Base-by-base conservation (phyloP, 2,113 vertebrate genomes). In the Etia nguti region DNA sequence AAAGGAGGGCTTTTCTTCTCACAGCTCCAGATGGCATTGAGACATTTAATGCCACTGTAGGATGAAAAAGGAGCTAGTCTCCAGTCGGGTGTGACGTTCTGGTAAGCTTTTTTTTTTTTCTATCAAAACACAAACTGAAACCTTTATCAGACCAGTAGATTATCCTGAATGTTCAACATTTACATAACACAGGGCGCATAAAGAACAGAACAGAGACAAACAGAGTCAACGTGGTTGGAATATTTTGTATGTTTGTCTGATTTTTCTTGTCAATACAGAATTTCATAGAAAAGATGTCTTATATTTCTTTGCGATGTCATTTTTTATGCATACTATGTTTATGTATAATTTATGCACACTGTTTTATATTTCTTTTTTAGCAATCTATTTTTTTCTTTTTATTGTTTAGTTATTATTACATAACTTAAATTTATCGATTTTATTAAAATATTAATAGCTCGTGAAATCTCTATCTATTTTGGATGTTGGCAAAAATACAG, bases 1-100 rank as follows among this genome's bases (percentile, higher is more conserved):
- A 89, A 93, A 90, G 84, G 65, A 80, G 81, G 46, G n/a, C 41
- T 79, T 90, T 57, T 90, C 70, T 70, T 90, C 70, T 34, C 6
- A 5, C 68, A 31, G 85, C 89, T 89, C 92, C 94, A 95, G 94
- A 95, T 95, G 95, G 92, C 92, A 88, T 79, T 81, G 94, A 94
- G 91, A 92, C 93, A 89, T 95, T 92, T 92, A 93, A 92, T 82
- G 86, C 88, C 89, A 88, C 90, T n/a, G 85, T 86, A 59, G 86
- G 90, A 94, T 90, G 83, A 92, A 88, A 92, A 88, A 88, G 83
- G 84, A 90, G 85, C 75, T 13, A 8, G 75, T 84, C 86, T 87
- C 81, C 60, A 88, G 83, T 75, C 68, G 22, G 16, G 84, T 86
- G 85, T 82, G 87, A 81, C 20, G 50, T 79, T 91, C 82, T 84